Evolutionary conservation across 2,888 invertebrate genomes (phyloP).

Genomic region (Salpingus planirostris): DNA sequence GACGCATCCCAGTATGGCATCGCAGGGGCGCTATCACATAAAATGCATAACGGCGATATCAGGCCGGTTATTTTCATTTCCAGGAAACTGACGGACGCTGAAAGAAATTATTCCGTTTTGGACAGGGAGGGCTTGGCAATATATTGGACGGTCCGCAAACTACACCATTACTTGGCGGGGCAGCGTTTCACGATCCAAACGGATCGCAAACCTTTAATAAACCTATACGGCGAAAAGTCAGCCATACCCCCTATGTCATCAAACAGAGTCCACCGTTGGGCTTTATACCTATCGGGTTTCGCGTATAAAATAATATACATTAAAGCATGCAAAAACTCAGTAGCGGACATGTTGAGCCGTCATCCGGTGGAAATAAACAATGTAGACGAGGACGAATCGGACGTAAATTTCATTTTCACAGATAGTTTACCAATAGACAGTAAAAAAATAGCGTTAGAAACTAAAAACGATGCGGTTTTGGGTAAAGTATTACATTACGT

Average conservation of each 20-base stretch:
- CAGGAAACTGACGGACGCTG: conserved; percentile 4
- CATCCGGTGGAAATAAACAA: conserved; percentile 3
- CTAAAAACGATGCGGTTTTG: conserved; percentile 2
- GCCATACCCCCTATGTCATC: conserved; percentile 9
- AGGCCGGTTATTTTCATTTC: conserved; percentile 7
- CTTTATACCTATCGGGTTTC: conserved; percentile 10
- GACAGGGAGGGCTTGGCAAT: conserved; percentile 11
- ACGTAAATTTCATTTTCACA: conserved; percentile 3
- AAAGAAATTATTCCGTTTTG: conserved; percentile 7
- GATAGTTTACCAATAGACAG: conserved; percentile 3
- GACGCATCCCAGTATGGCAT: conserved; percentile 11
- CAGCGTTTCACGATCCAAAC: conserved; percentile 6
- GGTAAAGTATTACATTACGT: conserved; percentile 4
- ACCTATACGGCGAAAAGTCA: conserved; percentile 7
- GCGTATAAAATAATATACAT: conserved; percentile 10
- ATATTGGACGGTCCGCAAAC: conserved; percentile 6
- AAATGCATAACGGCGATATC: neutral
- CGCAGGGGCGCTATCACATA: conserved; percentile 10
- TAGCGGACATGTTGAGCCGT: conserved; percentile 10
- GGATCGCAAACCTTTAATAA: conserved; percentile 11
- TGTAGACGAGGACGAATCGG: conserved; percentile 1
- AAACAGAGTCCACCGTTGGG: conserved; percentile 14
- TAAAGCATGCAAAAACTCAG: conserved; percentile 8
- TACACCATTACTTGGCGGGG: conserved; percentile 8
- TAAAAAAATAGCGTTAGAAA: conserved; percentile 1